These are phyloP conservation scores for Dusona sp. DNA, from an alignment of 2,888 invertebrate genomes.

Conservation along the genomic window DNA sequence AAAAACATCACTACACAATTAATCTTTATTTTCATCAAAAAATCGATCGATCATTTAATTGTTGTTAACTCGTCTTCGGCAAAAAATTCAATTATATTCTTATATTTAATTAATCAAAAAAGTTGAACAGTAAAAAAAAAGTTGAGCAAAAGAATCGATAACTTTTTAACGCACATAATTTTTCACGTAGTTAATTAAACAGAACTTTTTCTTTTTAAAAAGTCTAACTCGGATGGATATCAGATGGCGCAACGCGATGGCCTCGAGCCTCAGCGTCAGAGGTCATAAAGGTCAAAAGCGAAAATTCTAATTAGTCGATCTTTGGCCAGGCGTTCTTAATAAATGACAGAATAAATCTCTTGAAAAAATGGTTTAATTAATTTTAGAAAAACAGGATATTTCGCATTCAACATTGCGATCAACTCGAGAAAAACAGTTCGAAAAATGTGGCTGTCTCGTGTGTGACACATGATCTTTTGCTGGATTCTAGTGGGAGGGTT, in stretches of 20 bases:
- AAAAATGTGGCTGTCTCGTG: neutral
- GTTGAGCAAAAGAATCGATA: neutral
- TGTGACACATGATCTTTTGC: neutral
- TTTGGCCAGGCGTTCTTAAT: neutral
- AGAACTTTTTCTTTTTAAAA: neutral
- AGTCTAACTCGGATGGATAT: neutral
- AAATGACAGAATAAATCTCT: neutral
- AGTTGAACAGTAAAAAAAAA: neutral
- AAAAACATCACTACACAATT: neutral
- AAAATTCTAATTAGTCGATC: constrained; percentile 21
- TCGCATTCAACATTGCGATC: neutral
- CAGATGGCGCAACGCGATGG: constrained; percentile 37
- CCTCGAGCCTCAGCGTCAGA: constrained; percentile 9
- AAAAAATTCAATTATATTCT: neutral
- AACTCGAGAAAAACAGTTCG: neutral
- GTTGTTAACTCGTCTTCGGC: neutral
- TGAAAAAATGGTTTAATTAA: neutral
- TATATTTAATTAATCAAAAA: neutral
- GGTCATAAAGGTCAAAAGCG: constrained; percentile 11
- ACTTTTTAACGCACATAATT: neutral
- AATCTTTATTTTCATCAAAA: neutral
- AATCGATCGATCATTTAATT: neutral
- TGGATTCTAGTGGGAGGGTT: constrained; percentile 20
- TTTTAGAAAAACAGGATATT: neutral
- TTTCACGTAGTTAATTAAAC: neutral